These are phyloP conservation scores for Terebella lapidaria DNA, from an alignment of 2,888 invertebrate genomes.

Conservation along the genomic window DNA sequence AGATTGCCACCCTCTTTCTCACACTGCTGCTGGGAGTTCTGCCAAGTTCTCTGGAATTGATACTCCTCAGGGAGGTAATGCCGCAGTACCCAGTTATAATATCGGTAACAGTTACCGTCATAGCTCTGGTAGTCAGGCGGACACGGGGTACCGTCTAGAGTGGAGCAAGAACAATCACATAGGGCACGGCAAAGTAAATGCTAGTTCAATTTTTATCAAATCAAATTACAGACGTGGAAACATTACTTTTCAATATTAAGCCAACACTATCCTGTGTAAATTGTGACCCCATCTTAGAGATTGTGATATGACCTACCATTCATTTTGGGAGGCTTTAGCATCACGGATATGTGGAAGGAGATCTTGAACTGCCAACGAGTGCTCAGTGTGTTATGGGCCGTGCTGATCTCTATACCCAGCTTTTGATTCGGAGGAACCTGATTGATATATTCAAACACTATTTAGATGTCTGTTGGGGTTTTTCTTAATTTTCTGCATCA, in stretches of 20 bases:
- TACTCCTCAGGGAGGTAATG: conserved; percentile 14
- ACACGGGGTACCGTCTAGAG: neutral
- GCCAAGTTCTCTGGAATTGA: conserved; percentile 17
- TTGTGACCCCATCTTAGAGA: too few species aligned
- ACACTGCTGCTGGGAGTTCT: conserved; percentile 13
- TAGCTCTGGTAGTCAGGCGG: conserved; percentile 8
- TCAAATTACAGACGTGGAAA: too few species aligned
- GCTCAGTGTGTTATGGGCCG: conserved; percentile 2
- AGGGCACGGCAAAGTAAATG: too few species aligned
- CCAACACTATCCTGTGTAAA: too few species aligned
- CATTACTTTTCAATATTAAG: too few species aligned
- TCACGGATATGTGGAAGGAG: neutral
- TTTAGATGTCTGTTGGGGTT: too few species aligned
- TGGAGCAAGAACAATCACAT: too few species aligned
- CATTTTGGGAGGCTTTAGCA: too few species aligned
- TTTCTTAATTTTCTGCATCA: too few species aligned
- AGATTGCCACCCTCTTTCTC: conserved; percentile 13
- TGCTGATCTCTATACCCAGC: conserved; percentile 17
- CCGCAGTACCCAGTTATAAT: conserved; percentile 18
- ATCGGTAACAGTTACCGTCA: conserved; percentile 20
- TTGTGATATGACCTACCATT: too few species aligned
- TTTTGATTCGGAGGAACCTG: conserved; percentile 20
- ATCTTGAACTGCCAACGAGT: conserved; percentile 23
- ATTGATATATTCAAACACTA: too few species aligned
- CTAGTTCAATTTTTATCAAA: too few species aligned